Evolutionary conservation across 2,888 invertebrate species (phyloP).

Genomic region (Lochmaea capreae): DNA sequence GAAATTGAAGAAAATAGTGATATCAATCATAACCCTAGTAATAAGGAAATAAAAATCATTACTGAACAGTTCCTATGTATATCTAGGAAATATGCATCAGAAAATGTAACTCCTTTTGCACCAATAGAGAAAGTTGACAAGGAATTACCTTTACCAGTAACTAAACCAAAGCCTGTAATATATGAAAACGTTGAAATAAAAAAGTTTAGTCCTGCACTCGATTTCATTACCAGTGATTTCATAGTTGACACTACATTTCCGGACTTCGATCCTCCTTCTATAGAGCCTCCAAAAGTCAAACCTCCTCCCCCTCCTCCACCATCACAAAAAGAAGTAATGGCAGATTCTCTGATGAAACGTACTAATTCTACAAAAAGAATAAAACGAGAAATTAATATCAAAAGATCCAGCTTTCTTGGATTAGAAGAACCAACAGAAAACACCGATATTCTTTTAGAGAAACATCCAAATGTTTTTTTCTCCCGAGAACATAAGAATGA

Average conservation of each 20-base stretch:
- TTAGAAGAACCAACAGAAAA: conserved; percentile 80
- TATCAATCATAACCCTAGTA: conserved; percentile 12
- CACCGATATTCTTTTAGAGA: conserved; percentile 70
- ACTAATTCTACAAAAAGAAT: conserved; percentile 86
- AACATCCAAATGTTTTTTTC: conserved; percentile 78
- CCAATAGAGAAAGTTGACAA: conserved; percentile 24
- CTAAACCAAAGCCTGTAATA: conserved; percentile 62
- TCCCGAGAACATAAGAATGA: conserved; percentile 80
- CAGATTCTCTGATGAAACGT: conserved; percentile 69
- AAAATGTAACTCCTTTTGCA: conserved; percentile 45
- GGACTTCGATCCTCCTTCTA: conserved; percentile 69
- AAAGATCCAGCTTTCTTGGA: conserved; percentile 87
- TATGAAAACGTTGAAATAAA: conserved; percentile 66
- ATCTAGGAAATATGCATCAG: conserved; percentile 63
- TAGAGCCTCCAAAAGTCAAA: conserved; percentile 70
- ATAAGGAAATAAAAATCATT: conserved; percentile 45
- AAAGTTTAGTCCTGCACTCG: conserved; percentile 60
- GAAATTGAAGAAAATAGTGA: background rate
- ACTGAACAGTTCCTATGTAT: conserved; percentile 65
- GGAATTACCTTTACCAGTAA: conserved; percentile 34
- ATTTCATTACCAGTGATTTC: conserved; percentile 62
- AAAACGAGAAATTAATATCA: conserved; percentile 85
- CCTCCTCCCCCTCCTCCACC: conserved; percentile 91
- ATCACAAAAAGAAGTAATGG: conserved; percentile 72
- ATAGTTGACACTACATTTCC: conserved; percentile 70